Evolutionary conservation across 2,797 vertebrate species (phyloP).

Genomic region (Necrosyrtes monachus): DNA sequence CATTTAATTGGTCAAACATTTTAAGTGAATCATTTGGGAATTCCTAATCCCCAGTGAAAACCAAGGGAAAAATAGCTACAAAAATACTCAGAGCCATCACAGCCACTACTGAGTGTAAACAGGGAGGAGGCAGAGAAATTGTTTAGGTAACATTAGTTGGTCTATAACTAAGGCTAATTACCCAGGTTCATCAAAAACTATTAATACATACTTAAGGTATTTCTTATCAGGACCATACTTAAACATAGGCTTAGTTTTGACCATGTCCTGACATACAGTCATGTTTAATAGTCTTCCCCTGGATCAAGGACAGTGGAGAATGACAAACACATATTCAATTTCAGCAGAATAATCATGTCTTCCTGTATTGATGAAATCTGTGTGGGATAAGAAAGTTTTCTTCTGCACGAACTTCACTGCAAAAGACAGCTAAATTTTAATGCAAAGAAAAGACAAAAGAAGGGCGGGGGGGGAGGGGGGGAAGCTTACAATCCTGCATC

Average conservation of each 20-base stretch:
- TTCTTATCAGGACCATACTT: neutral
- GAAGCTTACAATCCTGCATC: neutral
- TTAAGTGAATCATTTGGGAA: neutral
- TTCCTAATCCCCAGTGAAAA: neutral
- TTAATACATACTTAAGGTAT: neutral
- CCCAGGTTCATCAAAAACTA: neutral
- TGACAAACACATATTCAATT: slow-evolving; percentile 1
- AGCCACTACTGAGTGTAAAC: neutral
- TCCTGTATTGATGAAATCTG: neutral
- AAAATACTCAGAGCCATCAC: neutral
- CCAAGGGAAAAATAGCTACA: neutral
- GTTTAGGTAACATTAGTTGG: neutral
- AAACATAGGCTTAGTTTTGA: neutral
- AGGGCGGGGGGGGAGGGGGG: rapidly evolving
- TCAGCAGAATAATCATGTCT: slow-evolving; percentile 17
- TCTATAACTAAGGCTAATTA: neutral
- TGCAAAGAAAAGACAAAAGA: neutral
- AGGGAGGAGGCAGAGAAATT: neutral
- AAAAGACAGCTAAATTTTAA: neutral
- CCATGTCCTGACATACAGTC: neutral
- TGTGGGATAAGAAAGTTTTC: neutral
- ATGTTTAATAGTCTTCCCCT: neutral
- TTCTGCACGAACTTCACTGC: neutral
- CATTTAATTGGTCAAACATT: neutral
- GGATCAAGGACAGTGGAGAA: neutral